Evolutionary conservation across 2,113 vertebrate genomes (phyloP), one percentile per base, ranked within the genome.

Genomic region (Colistium nudipinnis): DNA sequence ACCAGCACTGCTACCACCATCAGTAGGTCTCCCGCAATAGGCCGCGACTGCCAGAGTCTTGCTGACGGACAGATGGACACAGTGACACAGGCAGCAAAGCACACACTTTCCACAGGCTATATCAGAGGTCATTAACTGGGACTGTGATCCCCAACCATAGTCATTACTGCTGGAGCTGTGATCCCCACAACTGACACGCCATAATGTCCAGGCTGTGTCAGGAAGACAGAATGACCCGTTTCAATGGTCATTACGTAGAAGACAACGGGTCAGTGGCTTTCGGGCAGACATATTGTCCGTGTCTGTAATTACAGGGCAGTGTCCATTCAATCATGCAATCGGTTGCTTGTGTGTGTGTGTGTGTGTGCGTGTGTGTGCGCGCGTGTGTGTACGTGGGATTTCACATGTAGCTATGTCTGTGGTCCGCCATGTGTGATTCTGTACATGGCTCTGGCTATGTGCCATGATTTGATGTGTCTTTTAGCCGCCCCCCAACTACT

Each of bases 81-180:
- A 67, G 61, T 3, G 22, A 69, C 53, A 69, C 74, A 17, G 35
- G 48, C 80, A 63, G 63, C 28, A 43, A 33, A 38, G 65, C 79
- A 20, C 75, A 84, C 80, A 33, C 52, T 55, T 62, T 53, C 70
- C 69, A 75, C 70, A 35, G 31, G 68, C 61, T 24, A 4, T 20
- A 75, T 41, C 78, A 45, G 64, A 87, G 85, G 85, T 89, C 88
- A 81, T 89, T 88, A 84, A 81, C 82, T 52, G 61, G 75, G 63
- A 75, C 65, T 54, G 73, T 80, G 82, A 88, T 78, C 88, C 84
- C 81, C 83, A 70, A 84, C 85, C 47, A 56, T 57, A 70, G 70
- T 74, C 85, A 86, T 87, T 82, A 82, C 67, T 76, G 71, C 43
- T 74, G 77, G 65, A 78, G 41, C 74, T 64, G 56, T 63, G 82